A percentile compares a stretch with the other conserved stretches of the same genome.
phyloP scores from a whole-genome alignment of 2,888 invertebrate species.

The Chaetogeoica ovagalla region DNA sequence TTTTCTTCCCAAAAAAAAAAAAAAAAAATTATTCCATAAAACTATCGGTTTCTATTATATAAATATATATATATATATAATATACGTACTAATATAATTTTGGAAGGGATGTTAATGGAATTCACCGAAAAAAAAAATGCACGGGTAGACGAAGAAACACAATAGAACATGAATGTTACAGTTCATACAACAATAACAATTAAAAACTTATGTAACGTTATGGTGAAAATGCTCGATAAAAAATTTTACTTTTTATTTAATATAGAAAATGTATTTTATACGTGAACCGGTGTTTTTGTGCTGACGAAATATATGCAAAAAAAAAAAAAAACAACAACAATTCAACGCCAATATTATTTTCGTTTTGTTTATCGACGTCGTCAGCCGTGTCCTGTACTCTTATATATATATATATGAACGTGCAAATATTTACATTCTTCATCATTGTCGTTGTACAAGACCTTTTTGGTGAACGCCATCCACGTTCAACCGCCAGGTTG shows the following conservation, averaged over 20 bases:
- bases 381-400: neutral
- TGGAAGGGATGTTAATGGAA: too few relatives aligned
- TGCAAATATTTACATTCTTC: slow-evolving; percentile 40
- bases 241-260: neutral
- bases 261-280: neutral
- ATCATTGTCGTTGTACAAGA: neutral
- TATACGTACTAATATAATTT: too few relatives aligned
- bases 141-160: too few relatives aligned
- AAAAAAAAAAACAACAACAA: too few relatives aligned
- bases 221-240: too few relatives aligned
- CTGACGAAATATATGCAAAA: neutral
- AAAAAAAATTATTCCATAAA: too few relatives aligned
- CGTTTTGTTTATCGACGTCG: neutral
- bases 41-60: too few relatives aligned
- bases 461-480: slow-evolving; percentile 9
- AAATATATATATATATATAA: too few relatives aligned
- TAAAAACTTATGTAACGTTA: too few relatives aligned
- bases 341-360: slow-evolving; percentile 15
- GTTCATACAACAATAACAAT: too few relatives aligned
- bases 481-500: neutral
- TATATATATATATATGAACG: neutral
- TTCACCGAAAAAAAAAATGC: too few relatives aligned
- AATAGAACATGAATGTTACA: too few relatives aligned
- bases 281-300: slow-evolving; percentile 6
- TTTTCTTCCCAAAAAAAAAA: neutral